Conservation (phyloP, 2,113 vertebrate genomes). For the Albula goreensis region DNA sequence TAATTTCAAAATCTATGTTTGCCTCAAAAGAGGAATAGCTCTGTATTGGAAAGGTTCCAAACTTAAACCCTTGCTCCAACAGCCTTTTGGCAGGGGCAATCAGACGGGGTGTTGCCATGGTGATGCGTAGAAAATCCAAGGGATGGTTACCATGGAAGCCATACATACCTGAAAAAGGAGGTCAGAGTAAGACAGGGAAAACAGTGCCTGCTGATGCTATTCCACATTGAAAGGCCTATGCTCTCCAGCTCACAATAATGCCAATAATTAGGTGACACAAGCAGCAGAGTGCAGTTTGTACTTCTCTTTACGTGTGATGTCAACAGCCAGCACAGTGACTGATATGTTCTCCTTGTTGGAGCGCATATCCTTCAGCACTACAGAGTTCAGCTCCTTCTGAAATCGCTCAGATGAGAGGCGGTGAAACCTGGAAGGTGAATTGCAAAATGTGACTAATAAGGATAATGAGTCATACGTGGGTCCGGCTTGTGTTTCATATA, state of each 20-base stretch:
- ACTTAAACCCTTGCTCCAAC: constrained; percentile 81
- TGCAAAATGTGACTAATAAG: not conserved
- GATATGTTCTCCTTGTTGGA: constrained; percentile 81
- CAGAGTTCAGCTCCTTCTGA: constrained; percentile 76
- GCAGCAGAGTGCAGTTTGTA: not conserved
- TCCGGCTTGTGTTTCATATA: too few relatives aligned
- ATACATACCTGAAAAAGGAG: constrained; percentile 75
- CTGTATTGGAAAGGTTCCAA: constrained; percentile 65
- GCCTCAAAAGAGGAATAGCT: constrained; percentile 77
- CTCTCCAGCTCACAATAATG: not conserved
- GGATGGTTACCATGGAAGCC: constrained; percentile 77
- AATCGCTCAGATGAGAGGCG: constrained; percentile 67
- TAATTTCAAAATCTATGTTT: constrained; percentile 91
- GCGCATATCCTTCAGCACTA: constrained; percentile 81
- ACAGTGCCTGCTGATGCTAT: not conserved
- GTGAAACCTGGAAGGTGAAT: constrained; percentile 61
- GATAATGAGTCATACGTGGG: not conserved
- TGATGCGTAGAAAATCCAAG: constrained; percentile 77
- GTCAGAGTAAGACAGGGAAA: not conserved
- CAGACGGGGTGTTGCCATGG: constrained; percentile 83
- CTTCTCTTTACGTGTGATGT: constrained; percentile 84
- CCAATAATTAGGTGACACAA: too few relatives aligned
- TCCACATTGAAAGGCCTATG: not conserved
- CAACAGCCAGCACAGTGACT: constrained; percentile 76
- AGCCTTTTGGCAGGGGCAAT: constrained; percentile 83